Conservation (phyloP, 2,888 invertebrate species). For the Dione vanillae region DNA sequence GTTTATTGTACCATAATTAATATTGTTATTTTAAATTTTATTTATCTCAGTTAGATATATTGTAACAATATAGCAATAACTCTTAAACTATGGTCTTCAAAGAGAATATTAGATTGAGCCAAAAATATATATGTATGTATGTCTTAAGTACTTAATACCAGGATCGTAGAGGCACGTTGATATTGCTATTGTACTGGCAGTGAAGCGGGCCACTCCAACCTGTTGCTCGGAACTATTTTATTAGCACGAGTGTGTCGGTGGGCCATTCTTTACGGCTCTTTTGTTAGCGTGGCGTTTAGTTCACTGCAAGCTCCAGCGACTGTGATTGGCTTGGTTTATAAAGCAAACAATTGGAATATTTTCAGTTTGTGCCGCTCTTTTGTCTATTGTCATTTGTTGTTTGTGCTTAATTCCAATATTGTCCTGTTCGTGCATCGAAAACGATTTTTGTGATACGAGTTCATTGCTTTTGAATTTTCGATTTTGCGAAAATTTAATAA, state of each 20-base stretch:
- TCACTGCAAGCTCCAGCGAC: conserved; percentile 63
- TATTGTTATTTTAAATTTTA: too few relatives aligned
- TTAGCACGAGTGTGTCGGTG: conserved; percentile 79
- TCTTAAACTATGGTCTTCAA: neutral
- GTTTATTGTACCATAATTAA: neutral
- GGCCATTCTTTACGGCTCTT: conserved; percentile 82
- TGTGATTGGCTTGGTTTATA: conserved; percentile 77
- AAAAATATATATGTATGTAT: conserved; percentile 40
- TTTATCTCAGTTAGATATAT: too few relatives aligned
- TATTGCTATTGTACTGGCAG: conserved; percentile 70
- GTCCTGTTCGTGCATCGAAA: conserved; percentile 41
- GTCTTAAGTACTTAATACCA: conserved; percentile 52
- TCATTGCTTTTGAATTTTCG: conserved; percentile 16
- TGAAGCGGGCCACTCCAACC: conserved; percentile 66
- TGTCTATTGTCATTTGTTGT: conserved; percentile 53
- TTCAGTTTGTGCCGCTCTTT: conserved; percentile 64
- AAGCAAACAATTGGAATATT: conserved; percentile 70
- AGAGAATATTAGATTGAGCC: neutral
- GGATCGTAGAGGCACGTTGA: conserved; percentile 60
- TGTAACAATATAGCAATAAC: too few relatives aligned
- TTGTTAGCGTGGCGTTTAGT: conserved; percentile 79
- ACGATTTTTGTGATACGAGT: conserved; percentile 13
- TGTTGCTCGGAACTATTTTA: conserved; percentile 83
- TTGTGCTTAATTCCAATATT: conserved; percentile 54
- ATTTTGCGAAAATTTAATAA: too few relatives aligned